These are phyloP conservation scores for Acanthosepion esculentum DNA, from an alignment of 2,888 invertebrate genomes.

Conservation along the genomic window DNA sequence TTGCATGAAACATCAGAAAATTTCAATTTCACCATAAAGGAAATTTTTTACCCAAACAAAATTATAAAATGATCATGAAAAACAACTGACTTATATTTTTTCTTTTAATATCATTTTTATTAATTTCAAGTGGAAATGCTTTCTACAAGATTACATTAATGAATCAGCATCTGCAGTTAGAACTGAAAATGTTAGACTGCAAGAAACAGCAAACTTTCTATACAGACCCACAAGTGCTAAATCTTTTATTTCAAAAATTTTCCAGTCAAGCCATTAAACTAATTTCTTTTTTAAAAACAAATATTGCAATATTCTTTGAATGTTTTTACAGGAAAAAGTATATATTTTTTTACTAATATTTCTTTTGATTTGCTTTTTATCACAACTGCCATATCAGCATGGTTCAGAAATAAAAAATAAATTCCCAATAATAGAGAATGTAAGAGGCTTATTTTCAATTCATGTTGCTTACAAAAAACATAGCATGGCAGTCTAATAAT, in stretches of 20 bases:
- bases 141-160: too few relatives aligned
- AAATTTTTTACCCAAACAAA: neutral
- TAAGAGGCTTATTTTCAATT: neutral
- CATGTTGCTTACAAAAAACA: neutral
- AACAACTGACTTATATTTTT: too few relatives aligned
- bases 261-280: neutral
- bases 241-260: neutral
- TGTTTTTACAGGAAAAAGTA: too few relatives aligned
- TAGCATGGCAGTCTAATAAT: neutral
- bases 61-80: neutral
- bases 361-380: neutral
- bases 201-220: too few relatives aligned
- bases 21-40: neutral
- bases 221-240: neutral
- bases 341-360: too few relatives aligned
- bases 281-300: neutral
- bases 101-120: too few relatives aligned
- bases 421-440: neutral
- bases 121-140: too few relatives aligned
- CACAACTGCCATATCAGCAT: neutral
- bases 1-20: neutral
- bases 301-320: too few relatives aligned
- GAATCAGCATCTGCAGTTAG: too few relatives aligned
- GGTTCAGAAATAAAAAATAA: neutral
- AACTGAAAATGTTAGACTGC: too few relatives aligned